Evolutionary conservation across 2,888 invertebrate genomes (phyloP), one percentile per base, ranked within the genome.

Genomic region (Cephus sareptanus): DNA sequence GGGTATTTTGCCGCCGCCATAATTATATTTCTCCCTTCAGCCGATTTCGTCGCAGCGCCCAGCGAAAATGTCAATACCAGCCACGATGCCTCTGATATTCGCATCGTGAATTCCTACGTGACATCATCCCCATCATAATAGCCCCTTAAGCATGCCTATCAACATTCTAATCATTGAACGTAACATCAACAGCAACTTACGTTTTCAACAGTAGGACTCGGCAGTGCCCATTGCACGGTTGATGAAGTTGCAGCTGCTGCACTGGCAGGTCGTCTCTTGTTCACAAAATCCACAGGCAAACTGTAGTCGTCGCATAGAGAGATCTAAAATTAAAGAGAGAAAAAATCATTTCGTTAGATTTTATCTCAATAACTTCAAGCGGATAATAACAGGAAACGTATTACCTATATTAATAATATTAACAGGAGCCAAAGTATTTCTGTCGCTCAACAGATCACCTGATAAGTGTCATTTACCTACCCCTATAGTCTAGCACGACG

Each of bases 251-350:
- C 91, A 89, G 93, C 92, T 75, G 92, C 93, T 86, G 94, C 94
- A 90, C 94, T 92, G 92, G 95, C 92, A 92, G 96, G 92, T 92
- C 96, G 91, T 93, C 93, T 93, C 90, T 94, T 96, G 81, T 94
- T 93, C 84, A 96, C 95, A 91, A 96, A 96, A 92, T 97, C 97
- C 86, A 96, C 95, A 76, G 97, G 97, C 86, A 96, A 93, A 92
- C 96, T 96, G 92, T 97, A 97, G 92, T 97, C 97, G 89, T 97
- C 97, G 92, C 96, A 96, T 87, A 97, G 93, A 83, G 96, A 95
- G 89, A 97, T 95, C 97, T 97, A 94, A 4, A 95, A 93, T 9
- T 0, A 23, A 15, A 56, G 23, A 40, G 40, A 37, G 0, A 40
- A 56, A 9, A 56, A 56, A 56, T 23, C 23, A 23, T 56, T 56